Evolutionary conservation across 2,797 vertebrate genomes (phyloP).

Genomic region (Paguma larvata): DNA sequence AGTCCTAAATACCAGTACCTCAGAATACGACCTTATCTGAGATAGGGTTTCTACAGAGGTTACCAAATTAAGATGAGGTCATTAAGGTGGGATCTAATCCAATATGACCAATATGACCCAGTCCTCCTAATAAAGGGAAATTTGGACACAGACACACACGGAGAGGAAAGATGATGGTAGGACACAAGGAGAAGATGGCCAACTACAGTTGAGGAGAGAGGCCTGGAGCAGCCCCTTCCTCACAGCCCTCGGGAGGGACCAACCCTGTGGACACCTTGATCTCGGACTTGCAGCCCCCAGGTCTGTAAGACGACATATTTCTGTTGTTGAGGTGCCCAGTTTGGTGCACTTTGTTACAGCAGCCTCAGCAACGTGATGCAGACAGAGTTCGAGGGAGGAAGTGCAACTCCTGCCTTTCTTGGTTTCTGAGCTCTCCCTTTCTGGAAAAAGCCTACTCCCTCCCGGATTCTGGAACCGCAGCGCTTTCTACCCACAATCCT

Average conservation of each 20-base stretch:
- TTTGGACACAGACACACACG: background rate
- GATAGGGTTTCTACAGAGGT: background rate
- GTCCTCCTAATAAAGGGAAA: background rate
- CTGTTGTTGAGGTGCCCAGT: accelerated
- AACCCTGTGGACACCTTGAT: no score
- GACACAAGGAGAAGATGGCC: background rate
- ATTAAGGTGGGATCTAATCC: background rate
- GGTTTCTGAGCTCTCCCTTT: background rate
- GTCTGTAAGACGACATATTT: background rate
- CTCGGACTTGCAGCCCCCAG: background rate
- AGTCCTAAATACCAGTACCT: background rate
- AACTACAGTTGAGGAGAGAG: background rate
- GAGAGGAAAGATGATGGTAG: background rate
- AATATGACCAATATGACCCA: background rate
- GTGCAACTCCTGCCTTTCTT: background rate
- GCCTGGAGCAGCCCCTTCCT: background rate
- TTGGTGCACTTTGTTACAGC: background rate
- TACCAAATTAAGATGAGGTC: background rate
- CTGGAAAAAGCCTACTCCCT: background rate
- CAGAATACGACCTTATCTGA: background rate
- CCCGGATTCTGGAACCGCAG: background rate
- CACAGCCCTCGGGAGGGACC: no score
- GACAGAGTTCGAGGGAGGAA: background rate
- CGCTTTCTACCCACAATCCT: background rate
- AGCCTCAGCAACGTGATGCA: background rate